Percentiles rank a stretch among this genome's conserved stretches.
These are phyloP conservation scores for Rhinoptilus africanus DNA, from an alignment of 2,113 vertebrate species.

Conservation along the genomic window DNA sequence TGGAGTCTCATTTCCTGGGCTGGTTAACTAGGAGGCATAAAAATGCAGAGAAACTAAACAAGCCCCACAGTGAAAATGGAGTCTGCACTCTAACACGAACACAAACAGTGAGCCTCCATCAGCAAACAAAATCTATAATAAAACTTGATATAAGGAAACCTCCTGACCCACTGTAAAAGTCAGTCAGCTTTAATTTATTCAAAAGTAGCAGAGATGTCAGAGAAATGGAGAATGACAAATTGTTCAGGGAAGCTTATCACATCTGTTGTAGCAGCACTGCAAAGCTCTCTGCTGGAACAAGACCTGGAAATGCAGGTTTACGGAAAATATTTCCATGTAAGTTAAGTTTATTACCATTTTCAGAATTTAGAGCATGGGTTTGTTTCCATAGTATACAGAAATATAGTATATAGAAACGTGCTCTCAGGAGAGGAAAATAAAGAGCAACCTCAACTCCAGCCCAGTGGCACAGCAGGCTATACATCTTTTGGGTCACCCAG, in stretches of 20 bases:
- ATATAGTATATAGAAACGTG: too few relatives aligned
- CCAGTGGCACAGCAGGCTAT: not conserved
- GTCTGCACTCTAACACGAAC: not conserved
- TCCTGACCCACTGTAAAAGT: not conserved
- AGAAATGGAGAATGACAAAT: not conserved
- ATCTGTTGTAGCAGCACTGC: not conserved
- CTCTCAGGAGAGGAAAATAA: not conserved
- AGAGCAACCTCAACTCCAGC: not conserved
- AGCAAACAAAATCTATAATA: not conserved
- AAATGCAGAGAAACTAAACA: not conserved
- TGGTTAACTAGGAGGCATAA: not conserved
- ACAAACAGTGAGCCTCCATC: not conserved
- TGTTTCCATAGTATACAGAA: not conserved
- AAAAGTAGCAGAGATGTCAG: constrained; percentile 15
- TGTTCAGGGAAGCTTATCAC: not conserved
- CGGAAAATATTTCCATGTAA: not conserved
- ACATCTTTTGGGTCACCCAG: not conserved
- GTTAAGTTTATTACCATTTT: not conserved
- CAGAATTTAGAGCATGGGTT: not conserved
- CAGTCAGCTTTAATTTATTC: constrained; percentile 4
- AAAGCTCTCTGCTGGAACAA: not conserved
- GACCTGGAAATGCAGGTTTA: not conserved
- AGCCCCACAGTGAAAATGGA: not conserved
- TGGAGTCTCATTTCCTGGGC: not conserved
- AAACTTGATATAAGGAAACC: not conserved